These are phyloP conservation scores for Nephrocerus scutellatus DNA, from an alignment of 2,888 invertebrate genomes.

Conservation along the genomic window DNA sequence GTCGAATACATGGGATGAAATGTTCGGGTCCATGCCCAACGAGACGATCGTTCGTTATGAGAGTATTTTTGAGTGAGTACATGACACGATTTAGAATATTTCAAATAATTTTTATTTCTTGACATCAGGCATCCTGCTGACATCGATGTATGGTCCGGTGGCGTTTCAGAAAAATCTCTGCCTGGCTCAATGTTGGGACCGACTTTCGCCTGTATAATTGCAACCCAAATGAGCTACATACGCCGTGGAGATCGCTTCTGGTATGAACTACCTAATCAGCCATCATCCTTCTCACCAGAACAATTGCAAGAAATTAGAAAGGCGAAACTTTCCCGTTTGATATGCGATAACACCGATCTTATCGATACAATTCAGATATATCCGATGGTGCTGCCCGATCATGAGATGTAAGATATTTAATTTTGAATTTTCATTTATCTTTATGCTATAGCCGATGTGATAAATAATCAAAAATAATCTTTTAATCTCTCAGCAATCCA, in stretches of 20 bases:
- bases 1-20: constrained; percentile 66
- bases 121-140: constrained; percentile 70
- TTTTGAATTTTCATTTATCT: constrained; percentile 1
- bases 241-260: constrained; percentile 89
- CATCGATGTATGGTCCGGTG: constrained; percentile 92
- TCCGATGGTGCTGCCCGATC: constrained; percentile 87
- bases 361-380: constrained; percentile 87
- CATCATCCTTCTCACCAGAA: constrained; percentile 81
- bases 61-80: constrained; percentile 70
- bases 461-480: constrained; percentile 3
- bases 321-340: constrained; percentile 69
- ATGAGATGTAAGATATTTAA: constrained; percentile 72
- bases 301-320: constrained; percentile 80
- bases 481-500: constrained; percentile 64
- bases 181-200: constrained; percentile 91
- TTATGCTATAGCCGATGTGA: background rate
- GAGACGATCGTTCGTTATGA: constrained; percentile 76
- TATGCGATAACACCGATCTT: constrained; percentile 88
- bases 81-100: background rate
- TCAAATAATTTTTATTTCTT: constrained; percentile 5
- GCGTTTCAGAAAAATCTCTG: constrained; percentile 82
- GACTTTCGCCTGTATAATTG: constrained; percentile 89
- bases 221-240: constrained; percentile 84
- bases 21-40: constrained; percentile 83
- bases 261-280: constrained; percentile 88